Base-by-base conservation (phyloP, 2,797 vertebrate species). In the Sphaeramia orbicularis region DNA sequence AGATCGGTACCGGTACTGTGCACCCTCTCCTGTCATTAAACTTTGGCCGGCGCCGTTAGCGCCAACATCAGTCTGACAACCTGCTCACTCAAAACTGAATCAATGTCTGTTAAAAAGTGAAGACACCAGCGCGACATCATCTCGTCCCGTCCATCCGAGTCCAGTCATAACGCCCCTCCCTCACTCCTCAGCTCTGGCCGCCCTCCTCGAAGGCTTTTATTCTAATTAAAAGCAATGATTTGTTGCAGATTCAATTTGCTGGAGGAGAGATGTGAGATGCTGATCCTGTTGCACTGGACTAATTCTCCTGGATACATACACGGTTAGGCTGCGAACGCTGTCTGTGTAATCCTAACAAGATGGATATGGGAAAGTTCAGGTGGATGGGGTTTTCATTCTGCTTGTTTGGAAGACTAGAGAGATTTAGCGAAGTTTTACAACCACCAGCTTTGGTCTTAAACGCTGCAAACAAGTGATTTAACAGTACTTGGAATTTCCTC, bases 171-270 rank as follows among this genome's bases (percentile, higher is more conserved):
- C 32, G n/a, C 57, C 57, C 55, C 55, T 30, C 55, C 55, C 41
- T 57, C 24, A 71, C 81, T 47, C 52, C 57, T 71, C 76, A 68
- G 79, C 76, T 56, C 42, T 41, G 66, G 81, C 86, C 68, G 84
- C 76, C 74, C 91, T 91, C 86, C 78, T 92, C 75, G 30, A 87
- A 83, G 91, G 93, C 93, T 96, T 95, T 96, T 91, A 95, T 95
- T 94, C 92, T 95, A 95, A 97, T 96, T 96, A 95, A 95, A 96
- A 93, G 86, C 92, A 94, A 95, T 86, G 87, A 95, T 95, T 95
- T 94, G 88, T 87, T 79, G 93, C 91, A 74, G 90, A 94, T 94
- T 92, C 80, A 93, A 91, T 93, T 92, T 90, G 81, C 79, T 87
- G 92, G 84, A 82, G 83, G 86, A 80, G 72, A 92, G 74, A 77